phyloP scores from a whole-genome alignment of 2,797 vertebrate genomes.

The Phoebastria nigripes region DNA sequence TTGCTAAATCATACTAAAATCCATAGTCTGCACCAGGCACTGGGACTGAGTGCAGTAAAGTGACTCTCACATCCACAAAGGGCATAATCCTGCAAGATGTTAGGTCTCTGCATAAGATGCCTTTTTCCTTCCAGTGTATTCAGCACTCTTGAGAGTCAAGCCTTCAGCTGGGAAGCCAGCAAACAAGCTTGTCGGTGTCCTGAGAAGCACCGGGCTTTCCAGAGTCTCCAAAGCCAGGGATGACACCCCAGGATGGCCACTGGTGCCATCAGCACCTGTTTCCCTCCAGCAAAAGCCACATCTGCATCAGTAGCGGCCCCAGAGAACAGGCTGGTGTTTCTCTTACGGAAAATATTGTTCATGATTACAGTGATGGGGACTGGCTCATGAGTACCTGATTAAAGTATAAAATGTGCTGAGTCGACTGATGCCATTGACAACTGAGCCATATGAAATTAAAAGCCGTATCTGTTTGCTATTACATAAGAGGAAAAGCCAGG shows the following conservation, averaged over 20 bases:
- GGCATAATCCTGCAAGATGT: not conserved
- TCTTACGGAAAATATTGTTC: conserved; percentile 1
- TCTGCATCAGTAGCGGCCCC: accelerated
- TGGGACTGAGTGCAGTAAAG: not conserved
- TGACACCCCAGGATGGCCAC: not conserved
- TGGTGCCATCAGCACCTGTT: not conserved
- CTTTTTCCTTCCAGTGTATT: not conserved
- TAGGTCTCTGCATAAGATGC: not conserved
- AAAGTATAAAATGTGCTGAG: conserved; percentile 32
- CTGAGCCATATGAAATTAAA: conserved; percentile 54
- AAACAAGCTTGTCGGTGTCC: not conserved
- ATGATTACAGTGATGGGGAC: not conserved
- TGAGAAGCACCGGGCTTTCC: not conserved
- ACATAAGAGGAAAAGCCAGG: conserved; percentile 42
- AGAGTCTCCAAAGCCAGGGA: not conserved
- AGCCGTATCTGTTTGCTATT: conserved; percentile 61
- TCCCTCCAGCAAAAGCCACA: not conserved
- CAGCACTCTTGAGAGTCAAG: not conserved
- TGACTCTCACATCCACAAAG: not conserved
- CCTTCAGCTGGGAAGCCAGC: not conserved
- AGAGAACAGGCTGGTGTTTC: not conserved
- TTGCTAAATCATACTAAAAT: not conserved
- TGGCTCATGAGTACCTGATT: not conserved
- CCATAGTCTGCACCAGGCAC: not conserved
- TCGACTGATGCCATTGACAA: conserved; percentile 26